phyloP scores from a whole-genome alignment of 2,888 invertebrate genomes.

The Phalera bucephala region DNA sequence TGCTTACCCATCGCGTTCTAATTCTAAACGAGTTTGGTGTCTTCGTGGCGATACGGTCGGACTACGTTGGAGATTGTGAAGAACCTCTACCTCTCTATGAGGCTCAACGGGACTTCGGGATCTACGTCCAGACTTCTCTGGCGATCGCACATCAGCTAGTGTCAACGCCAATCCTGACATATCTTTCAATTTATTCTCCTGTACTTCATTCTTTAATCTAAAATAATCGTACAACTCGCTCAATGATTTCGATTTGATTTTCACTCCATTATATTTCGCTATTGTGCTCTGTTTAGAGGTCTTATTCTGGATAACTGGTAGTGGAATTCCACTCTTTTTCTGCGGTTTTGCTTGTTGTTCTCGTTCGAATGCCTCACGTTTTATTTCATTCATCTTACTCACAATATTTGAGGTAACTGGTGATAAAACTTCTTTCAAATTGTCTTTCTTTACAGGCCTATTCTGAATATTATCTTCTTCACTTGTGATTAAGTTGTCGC shows the following conservation, averaged over 20 bases:
- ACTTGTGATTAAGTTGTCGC: conserved; percentile 86
- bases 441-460: conserved; percentile 35
- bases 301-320: conserved; percentile 65
- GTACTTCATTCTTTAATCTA: conserved; percentile 59
- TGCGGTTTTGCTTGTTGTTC: conserved; percentile 38
- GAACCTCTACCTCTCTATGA: conserved; percentile 86
- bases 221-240: conserved; percentile 77
- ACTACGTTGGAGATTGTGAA: conserved; percentile 87
- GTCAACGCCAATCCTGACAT: conserved; percentile 63
- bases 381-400: conserved; percentile 61
- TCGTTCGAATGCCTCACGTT: conserved; percentile 52
- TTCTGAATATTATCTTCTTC: conserved; percentile 71
- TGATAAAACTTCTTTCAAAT: conserved; percentile 42
- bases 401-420: conserved; percentile 48
- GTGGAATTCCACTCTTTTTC: conserved; percentile 70
- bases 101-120: conserved; percentile 76
- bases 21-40: conserved; percentile 60
- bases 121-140: conserved; percentile 48
- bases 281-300: conserved; percentile 37
- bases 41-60: conserved; percentile 81
- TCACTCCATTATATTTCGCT: conserved; percentile 54
- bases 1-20: conserved; percentile 73
- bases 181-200: conserved; percentile 45
- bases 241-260: conserved; percentile 74
- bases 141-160: conserved; percentile 58